Evolutionary conservation across 2,113 vertebrate genomes (phyloP), one percentile per base, ranked within the genome.

Genomic region (Paradoxurus hermaphroditus): DNA sequence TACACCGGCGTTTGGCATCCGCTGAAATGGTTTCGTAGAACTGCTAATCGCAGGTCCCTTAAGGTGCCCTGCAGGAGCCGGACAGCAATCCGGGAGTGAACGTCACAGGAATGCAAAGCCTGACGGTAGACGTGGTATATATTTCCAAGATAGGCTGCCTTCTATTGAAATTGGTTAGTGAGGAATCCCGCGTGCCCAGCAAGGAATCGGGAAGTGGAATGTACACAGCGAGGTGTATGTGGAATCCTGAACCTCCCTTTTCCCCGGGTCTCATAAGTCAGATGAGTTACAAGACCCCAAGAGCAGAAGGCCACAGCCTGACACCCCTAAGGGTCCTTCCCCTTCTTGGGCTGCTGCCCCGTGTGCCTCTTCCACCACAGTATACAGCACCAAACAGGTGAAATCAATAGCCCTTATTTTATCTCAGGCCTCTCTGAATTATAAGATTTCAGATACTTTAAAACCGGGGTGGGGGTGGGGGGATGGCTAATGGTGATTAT

Each of bases 361-460:
- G 0, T 0, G n/a, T 19, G 27, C 36, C 16, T 4, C 75, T 62
- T 53, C 84, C 34, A 15, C 4, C 18, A 18, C 3, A 34, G 0
- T 10, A 11, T 0, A 29, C 46, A 73, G 36, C 25, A 0, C n/a
- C 39, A 1, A 49, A 12, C 6, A 34, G 36, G 84, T 31, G 36
- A 89, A 39, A 34, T 31, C 49, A 10, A 2, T 0, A 27, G 21
- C 18, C 39, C 10, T 4, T 44, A 11, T 49, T 77, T 85, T 79
- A 59, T 62, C 31, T 70, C 56, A 86, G 7, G 75, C 0, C n/a
- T 49, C 75, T 6, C 65, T 53, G 36, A 53, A 63, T 51, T 41
- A 7, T 53, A 78, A 68, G 77, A 77, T 53, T 49, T 86, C 34
- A 62, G n/a, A 49, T 12, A 53, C 10, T 13, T 29, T 34, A 36